Base-by-base conservation (phyloP, 2,797 vertebrate genomes). In the Decapterus maruadsi region DNA sequence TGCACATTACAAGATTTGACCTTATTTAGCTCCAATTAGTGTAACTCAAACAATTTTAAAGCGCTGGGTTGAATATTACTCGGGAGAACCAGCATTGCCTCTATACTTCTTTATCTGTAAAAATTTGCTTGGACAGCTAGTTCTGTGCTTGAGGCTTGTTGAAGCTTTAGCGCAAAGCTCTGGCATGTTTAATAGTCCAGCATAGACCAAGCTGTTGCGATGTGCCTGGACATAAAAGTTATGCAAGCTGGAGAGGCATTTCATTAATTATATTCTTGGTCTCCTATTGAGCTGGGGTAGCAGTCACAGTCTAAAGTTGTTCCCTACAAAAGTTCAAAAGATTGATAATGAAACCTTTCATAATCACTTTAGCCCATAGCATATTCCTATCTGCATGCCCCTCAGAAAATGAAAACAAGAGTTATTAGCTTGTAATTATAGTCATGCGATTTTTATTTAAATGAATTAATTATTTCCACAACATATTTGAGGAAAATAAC, bases 21-120 rank as follows among this genome's bases (percentile, higher is more conserved):
- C n/a, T 64, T 59, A 63, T 75, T 78, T 82, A 80, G 29, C 71
- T 62, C 19, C 20, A 67, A 81, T 78, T 64, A 75, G 43, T 34
- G 17, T 19, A 50, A 68, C 42, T 62, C 43, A 45, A 67, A 69
- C 48, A 68, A 3, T 68, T 67, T 54, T 61, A 48, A 64, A 57
- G 0, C 3, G 60, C 3, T 59, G 38, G 16, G 20, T 19, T 75
- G 19, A 48, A 83, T 61, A 43, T 61, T 31, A 31, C 20, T 53
- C 68, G 13, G 63, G 53, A 59, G 17, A 74, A 45, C 5, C 63
- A 45, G 38, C 1, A 53, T 58, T 66, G 53, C 43, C 43, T 45
- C 16, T 54, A 16, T 54, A 16, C 36, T 54, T 60, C 72, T 75
- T 70, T 56, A 65, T 56, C 22, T 58, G 36, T 14, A 36, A 66